Percentiles rank a stretch among this genome's conserved stretches.
Conservation (phyloP, 2,888 invertebrate genomes). For the Panorpa germanica region DNA sequence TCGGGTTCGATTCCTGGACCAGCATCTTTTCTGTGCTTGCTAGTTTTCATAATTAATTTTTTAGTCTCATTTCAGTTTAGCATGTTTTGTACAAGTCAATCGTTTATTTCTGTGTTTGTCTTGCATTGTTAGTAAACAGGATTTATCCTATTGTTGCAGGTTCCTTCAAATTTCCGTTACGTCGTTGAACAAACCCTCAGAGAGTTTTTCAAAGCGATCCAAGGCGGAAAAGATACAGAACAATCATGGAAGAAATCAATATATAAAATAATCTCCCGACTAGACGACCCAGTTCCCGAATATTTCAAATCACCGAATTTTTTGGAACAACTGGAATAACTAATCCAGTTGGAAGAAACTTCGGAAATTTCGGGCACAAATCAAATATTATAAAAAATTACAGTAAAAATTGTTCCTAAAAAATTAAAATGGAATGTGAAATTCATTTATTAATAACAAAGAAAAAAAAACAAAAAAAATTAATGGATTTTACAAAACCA, state of each 20-base stretch:
- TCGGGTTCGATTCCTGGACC: too few relatives aligned
- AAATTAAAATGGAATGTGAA: slow-evolving; percentile 13
- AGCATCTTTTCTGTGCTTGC: too few relatives aligned
- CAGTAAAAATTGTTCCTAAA: slow-evolving; percentile 1
- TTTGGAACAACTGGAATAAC: slow-evolving; percentile 92
- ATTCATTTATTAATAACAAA: slow-evolving; percentile 12
- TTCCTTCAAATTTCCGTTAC: slow-evolving; percentile 90
- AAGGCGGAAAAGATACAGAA: slow-evolving; percentile 89
- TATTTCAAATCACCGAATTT: slow-evolving; percentile 99
- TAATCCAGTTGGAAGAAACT: slow-evolving; percentile 12
- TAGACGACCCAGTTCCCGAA: slow-evolving; percentile 98
- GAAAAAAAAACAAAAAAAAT: slow-evolving; percentile 13
- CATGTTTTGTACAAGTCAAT: slow-evolving; percentile 7
- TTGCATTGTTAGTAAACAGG: too few relatives aligned
- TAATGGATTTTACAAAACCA: slow-evolving; percentile 12
- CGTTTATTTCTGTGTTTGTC: slow-evolving; percentile 8
- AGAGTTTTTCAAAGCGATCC: slow-evolving; percentile 98
- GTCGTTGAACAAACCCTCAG: slow-evolving; percentile 95
- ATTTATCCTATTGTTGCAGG: slow-evolving; percentile 51
- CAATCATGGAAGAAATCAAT: slow-evolving; percentile 99
- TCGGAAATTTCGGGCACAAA: slow-evolving; percentile 6
- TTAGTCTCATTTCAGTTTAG: slow-evolving; percentile 11
- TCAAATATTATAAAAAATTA: slow-evolving; percentile 4
- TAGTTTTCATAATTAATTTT: too few relatives aligned
- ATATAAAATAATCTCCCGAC: slow-evolving; percentile 97